Base-by-base conservation (phyloP, 2,113 vertebrate species). In the Montifringilla adamsi region DNA sequence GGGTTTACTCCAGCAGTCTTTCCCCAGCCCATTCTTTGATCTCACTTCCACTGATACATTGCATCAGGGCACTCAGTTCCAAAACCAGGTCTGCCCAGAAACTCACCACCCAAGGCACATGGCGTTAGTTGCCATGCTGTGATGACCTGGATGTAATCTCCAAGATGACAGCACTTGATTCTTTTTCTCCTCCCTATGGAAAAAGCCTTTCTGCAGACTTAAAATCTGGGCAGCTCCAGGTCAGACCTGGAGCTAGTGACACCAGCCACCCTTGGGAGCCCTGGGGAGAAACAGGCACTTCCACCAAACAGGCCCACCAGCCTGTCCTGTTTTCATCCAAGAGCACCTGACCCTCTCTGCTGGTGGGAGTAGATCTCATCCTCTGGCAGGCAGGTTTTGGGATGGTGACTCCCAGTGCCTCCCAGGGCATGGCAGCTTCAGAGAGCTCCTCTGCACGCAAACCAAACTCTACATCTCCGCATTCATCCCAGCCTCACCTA, bases 251-350 rank as follows among this genome's bases (percentile, higher is more conserved):
- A 90, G 60, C 27, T 15, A 22, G 39, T 0, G 5, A 31, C 2
- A 5, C 4, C 8, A 8, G 35, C 18, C 23, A 24, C 11, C 13
- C 39, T 46, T 7, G 33, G 47, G 46, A 68, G 10, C 5, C 2
- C 1, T 23, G 20, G 27, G 16, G 27, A 70, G 37, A 75, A 82
- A 58, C 0, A 1, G 22, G 43, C 2, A 1, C 30, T 33, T 76
- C 23, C 53, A 56, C 17, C 21, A 43, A 55, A 31, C 7, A 21
- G 52, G n/a, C 20, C 33, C 58, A 68, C 15, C 76, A 64, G 33
- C 33, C 44, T 7, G 0, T 28, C 62, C 37, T 0, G 0, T 7
- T 62, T 26, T 56, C 4, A 1, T 39, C 39, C 50, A 22, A 35
- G 44, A 79, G 67, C 0, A 0, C 11, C 75, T 31, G 26, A 33